phyloP scores from a whole-genome alignment of 2,797 vertebrate species.

The Syngnathus acus region DNA sequence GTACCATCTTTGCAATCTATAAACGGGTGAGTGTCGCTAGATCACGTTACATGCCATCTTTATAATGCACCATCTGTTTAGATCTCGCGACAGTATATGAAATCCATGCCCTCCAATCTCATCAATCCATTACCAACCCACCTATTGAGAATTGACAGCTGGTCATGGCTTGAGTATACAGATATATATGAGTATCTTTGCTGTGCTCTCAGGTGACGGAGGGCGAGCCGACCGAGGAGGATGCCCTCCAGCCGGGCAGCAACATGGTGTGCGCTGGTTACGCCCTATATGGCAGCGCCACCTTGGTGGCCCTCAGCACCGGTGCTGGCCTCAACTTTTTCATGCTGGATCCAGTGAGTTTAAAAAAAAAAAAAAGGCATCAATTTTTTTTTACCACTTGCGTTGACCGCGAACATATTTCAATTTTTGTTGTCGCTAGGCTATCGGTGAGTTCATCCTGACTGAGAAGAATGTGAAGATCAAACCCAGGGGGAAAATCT shows the following conservation, averaged over 20 bases:
- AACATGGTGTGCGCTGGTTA: conserved; percentile 91
- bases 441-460: conserved; percentile 91
- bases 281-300: conserved; percentile 90
- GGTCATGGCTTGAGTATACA: too few species aligned
- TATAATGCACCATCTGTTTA: too few species aligned
- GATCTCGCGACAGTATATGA: too few species aligned
- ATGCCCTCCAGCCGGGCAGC: conserved; percentile 81
- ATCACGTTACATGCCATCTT: too few species aligned
- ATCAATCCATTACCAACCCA: too few species aligned
- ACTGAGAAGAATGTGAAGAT: conserved; percentile 89
- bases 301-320: conserved; percentile 85
- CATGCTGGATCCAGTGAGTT: conserved; percentile 87
- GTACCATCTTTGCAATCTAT: conserved; percentile 95
- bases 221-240: conserved; percentile 76
- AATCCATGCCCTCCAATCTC: background rate
- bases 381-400: too few species aligned
- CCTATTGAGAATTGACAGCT: too few species aligned
- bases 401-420: background rate
- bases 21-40: conserved; percentile 76
- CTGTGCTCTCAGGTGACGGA: conserved; percentile 63
- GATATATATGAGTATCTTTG: background rate
- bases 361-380: background rate
- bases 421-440: conserved; percentile 55
- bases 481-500: conserved; percentile 89
- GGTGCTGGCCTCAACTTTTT: conserved; percentile 90